These are phyloP conservation scores for Hyppa rectilinea DNA, from an alignment of 2,888 invertebrate genomes.

Conservation along the genomic window DNA sequence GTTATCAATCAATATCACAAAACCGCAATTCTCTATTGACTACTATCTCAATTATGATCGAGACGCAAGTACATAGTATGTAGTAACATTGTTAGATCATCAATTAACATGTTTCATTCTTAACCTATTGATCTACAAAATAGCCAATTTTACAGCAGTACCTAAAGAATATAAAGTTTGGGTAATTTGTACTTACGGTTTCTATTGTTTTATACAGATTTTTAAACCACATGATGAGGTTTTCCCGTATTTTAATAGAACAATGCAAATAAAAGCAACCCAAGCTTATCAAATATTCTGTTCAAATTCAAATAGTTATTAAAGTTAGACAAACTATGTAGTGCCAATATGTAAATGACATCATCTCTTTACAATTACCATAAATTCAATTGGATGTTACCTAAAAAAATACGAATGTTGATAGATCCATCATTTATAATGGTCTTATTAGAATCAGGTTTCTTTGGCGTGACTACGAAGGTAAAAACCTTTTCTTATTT, in stretches of 20 bases:
- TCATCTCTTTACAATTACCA: slow-evolving; percentile 35
- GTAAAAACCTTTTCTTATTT: not conserved
- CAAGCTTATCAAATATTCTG: not conserved
- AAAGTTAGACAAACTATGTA: not conserved
- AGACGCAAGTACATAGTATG: slow-evolving; percentile 1
- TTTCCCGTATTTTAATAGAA: not conserved
- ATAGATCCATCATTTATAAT: not conserved
- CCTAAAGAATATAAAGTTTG: not conserved
- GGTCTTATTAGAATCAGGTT: slow-evolving; percentile 15
- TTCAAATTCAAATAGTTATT: slow-evolving; percentile 18
- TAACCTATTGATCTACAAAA: slow-evolving; percentile 41
- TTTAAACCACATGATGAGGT: not conserved
- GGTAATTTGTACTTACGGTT: not conserved
- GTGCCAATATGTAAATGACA: slow-evolving; percentile 32
- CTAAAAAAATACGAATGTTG: not conserved
- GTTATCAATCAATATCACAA: not conserved
- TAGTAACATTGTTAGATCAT: slow-evolving; percentile 29
- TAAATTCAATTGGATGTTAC: not conserved
- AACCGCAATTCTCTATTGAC: not conserved
- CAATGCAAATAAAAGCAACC: not conserved
- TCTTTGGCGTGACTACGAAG: not conserved
- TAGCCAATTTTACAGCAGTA: not conserved
- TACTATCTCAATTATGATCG: slow-evolving; percentile 3
- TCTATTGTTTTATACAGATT: slow-evolving; percentile 5
- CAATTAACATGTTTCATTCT: slow-evolving; percentile 32